These are phyloP conservation scores for Calonectris borealis DNA, from an alignment of 2,113 vertebrate genomes.

Conservation along the genomic window DNA sequence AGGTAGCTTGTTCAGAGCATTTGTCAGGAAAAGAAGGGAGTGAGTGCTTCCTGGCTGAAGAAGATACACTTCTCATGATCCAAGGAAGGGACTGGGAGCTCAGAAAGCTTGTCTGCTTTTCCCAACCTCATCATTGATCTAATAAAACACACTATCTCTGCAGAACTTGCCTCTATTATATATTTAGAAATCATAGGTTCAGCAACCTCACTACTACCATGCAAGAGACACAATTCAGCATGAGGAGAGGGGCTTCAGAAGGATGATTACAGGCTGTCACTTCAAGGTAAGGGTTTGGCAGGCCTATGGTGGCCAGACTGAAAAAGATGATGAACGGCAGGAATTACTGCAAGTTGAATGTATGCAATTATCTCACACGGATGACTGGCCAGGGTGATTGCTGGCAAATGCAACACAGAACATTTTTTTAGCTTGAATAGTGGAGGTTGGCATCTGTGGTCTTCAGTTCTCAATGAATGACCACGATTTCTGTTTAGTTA, in stretches of 20 bases:
- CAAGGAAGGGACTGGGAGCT: background rate
- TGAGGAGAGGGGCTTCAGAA: background rate
- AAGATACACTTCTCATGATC: background rate
- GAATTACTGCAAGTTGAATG: background rate
- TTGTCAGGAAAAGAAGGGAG: background rate
- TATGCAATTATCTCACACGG: background rate
- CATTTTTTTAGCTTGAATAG: background rate
- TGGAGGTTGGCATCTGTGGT: background rate
- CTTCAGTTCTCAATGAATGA: background rate
- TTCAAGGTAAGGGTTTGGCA: background rate
- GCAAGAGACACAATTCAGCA: background rate
- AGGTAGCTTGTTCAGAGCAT: background rate
- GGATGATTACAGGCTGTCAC: background rate
- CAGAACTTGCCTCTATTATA: background rate
- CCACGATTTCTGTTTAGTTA: background rate
- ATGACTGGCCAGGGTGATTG: background rate
- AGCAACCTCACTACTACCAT: background rate
- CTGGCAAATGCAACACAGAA: background rate
- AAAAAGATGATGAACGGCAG: background rate
- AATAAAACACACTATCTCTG: background rate
- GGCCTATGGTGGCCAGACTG: background rate
- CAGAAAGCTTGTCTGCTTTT: background rate
- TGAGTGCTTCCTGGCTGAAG: background rate
- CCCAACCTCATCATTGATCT: background rate
- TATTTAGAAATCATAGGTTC: background rate